These are phyloP conservation scores for Popillia japonica DNA, from an alignment of 1,140 invertebrate species.

Conservation along the genomic window DNA sequence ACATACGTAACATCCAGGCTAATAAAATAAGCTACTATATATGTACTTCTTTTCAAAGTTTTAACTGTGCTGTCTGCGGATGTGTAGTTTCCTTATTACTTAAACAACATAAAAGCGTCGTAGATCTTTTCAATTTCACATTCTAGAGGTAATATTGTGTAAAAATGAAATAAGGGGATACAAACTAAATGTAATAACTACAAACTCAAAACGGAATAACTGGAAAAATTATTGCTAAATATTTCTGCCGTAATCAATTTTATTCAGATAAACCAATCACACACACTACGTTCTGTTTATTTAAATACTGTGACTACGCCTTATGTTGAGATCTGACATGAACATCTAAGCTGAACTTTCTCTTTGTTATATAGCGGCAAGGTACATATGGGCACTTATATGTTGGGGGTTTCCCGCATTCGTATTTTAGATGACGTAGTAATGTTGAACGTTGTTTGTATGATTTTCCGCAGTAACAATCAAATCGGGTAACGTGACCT, in stretches of 20 bases:
- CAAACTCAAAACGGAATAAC: neutral
- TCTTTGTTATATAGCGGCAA: conserved; percentile 62
- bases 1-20: too few relatives aligned
- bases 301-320: neutral
- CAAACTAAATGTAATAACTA: too few relatives aligned
- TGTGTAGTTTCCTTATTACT: too few relatives aligned
- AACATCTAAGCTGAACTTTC: conserved; percentile 52
- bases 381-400: conserved; percentile 63
- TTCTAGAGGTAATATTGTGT: too few relatives aligned
- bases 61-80: too few relatives aligned
- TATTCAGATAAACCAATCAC: neutral
- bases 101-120: too few relatives aligned
- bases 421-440: conserved; percentile 61
- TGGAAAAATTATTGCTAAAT: neutral
- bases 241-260: neutral
- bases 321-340: conserved; percentile 38
- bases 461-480: conserved; percentile 35
- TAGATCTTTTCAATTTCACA: too few relatives aligned
- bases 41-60: too few relatives aligned
- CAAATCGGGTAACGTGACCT: conserved; percentile 22
- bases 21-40: too few relatives aligned
- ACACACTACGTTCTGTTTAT: neutral
- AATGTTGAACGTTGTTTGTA: conserved; percentile 38
- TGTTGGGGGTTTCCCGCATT: conserved; percentile 65
- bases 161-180: too few relatives aligned